phyloP scores from a whole-genome alignment of 2,888 invertebrate genomes.

The Megastigmus dorsalis region DNA sequence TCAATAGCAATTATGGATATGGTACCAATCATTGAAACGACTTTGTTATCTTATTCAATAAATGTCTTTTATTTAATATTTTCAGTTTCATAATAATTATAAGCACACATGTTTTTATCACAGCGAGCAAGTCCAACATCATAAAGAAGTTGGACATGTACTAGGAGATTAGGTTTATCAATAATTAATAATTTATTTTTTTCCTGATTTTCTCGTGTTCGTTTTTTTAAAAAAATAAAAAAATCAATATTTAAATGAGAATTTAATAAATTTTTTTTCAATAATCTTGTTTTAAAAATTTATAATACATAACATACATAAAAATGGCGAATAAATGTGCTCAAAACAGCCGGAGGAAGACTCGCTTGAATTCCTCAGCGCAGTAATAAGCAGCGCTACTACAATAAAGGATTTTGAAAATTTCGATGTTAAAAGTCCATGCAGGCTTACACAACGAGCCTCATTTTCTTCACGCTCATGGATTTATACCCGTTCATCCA shows the following conservation, averaged over 20 bases:
- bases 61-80: slow-evolving; percentile 53
- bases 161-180: slow-evolving; percentile 42
- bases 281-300: slow-evolving; percentile 46
- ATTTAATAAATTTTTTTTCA: slow-evolving; percentile 39
- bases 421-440: slow-evolving; percentile 47
- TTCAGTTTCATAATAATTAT: slow-evolving; percentile 53
- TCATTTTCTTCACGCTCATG: slow-evolving; percentile 14
- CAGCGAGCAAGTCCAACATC: slow-evolving; percentile 50
- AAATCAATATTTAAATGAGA: slow-evolving; percentile 41
- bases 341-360: slow-evolving; percentile 51
- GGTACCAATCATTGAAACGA: slow-evolving; percentile 22
- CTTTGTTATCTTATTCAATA: slow-evolving; percentile 39
- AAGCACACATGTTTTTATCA: slow-evolving; percentile 55
- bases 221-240: slow-evolving; percentile 34
- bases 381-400: slow-evolving; percentile 40
- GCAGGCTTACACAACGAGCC: slow-evolving; percentile 42
- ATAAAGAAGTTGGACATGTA: slow-evolving; percentile 33
- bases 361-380: slow-evolving; percentile 45
- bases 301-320: slow-evolving; percentile 52
- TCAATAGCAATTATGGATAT: neutral
- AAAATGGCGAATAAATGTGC: slow-evolving; percentile 51
- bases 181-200: slow-evolving; percentile 32
- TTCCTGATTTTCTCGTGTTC: slow-evolving; percentile 41
- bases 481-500: too few relatives aligned
- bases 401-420: slow-evolving; percentile 40